Base-by-base conservation (phyloP, 2,888 invertebrate species). In the Antheraea assamensis region DNA sequence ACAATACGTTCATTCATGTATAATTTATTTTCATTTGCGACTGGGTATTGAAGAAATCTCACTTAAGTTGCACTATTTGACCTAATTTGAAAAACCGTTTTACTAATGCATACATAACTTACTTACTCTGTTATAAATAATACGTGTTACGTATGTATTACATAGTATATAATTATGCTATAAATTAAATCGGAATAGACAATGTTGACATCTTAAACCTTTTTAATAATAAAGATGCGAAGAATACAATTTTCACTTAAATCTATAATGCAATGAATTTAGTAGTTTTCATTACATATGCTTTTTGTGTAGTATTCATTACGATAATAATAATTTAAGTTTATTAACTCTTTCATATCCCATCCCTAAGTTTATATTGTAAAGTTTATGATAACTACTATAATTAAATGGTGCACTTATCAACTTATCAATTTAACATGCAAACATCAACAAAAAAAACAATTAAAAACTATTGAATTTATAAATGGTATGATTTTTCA, bases 21-120 rank as follows among this genome's bases (percentile, higher is more conserved):
- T 90, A 89, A 88, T 92, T 91, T 92, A 90, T 90, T 91, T 87
- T 81, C 83, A 86, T 90, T 92, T 92, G 92, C 91, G 91, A 92
- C 91, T 89, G 92, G 89, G 82, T 91, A 89, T 82, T 88, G 85
- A 89, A 90, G 83, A 83, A 86, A 89, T 90, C 88, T 90, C 88
- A 92, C 87, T 88, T 88, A 87, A 76, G 83, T 84, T 84, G 81
- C 35, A 82, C 83, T 83, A 81, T 75, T 81, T 77, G 80, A 84
- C 82, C 79, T 85, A 85, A 82, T 83, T 70, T 66, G 27, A 52
- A 70, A 70, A 61, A 52, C 85, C 80, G 83, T 84, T 86, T 83
- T 78, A 80, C 85, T 87, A 87, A 84, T 84, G 88, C 86, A 82
- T 82, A 85, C 80, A 81, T 80, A 66, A 61, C 70, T 42, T 70